Conservation (phyloP, 2,888 invertebrate species). For the Xestia xanthographa region DNA sequence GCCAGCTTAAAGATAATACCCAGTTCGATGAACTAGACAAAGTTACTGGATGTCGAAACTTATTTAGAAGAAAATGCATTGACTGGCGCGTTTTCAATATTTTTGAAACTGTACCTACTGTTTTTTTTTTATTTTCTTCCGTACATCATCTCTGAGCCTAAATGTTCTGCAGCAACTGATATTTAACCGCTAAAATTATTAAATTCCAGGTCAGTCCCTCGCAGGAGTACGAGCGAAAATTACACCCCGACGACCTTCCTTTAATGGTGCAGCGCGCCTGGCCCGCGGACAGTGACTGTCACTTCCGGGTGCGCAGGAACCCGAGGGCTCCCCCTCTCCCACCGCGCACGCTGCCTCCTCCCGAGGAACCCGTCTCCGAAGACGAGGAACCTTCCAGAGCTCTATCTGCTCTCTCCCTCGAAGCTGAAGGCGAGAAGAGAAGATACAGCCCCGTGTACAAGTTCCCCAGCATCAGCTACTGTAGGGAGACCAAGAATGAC, state of each 20-base stretch:
- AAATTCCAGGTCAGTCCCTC: conserved; percentile 92
- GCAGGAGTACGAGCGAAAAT: conserved; percentile 96
- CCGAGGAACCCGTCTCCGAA: conserved; percentile 75
- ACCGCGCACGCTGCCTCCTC: conserved; percentile 88
- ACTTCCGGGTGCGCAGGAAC: conserved; percentile 95
- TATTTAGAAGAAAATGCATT: neutral
- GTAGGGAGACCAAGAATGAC: conserved; percentile 87
- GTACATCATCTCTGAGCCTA: no score
- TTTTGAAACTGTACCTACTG: no score
- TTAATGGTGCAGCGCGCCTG: conserved; percentile 95
- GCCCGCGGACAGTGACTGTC: conserved; percentile 93
- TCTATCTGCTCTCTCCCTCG: conserved; percentile 86
- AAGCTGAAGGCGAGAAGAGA: conserved; percentile 82
- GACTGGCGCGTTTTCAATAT: neutral
- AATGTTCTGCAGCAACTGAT: neutral
- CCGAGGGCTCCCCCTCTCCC: conserved; percentile 95
- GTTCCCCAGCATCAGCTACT: conserved; percentile 88
- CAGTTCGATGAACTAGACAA: neutral
- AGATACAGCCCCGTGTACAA: conserved; percentile 88
- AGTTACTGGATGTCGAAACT: neutral
- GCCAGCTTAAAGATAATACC: neutral
- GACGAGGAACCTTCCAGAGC: conserved; percentile 85
- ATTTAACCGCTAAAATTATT: neutral
- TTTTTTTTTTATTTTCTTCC: no score
- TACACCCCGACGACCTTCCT: conserved; percentile 96